Base-by-base conservation (phyloP, 2,888 invertebrate species). In the Lobophora halterata region DNA sequence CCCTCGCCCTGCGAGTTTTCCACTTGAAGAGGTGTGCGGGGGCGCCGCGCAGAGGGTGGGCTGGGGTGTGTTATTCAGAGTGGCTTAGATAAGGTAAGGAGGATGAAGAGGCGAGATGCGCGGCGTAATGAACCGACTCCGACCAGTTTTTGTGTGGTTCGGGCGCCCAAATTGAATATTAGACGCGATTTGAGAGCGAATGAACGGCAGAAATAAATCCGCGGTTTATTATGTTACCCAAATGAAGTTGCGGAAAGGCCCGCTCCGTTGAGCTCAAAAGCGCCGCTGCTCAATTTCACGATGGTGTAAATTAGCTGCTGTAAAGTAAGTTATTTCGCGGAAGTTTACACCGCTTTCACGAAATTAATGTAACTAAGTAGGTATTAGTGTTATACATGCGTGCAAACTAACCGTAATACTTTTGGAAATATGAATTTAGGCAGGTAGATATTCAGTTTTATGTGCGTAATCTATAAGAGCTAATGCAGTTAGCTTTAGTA, bases 61-160 rank as follows among this genome's bases (percentile, higher is more conserved):
- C 48, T 51, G 58, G 73, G 75, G 77, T 65, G 80, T 65, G 79
- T 69, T 75, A 77, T 78, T 79, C 82, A 74, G 83, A 80, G 82
- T 77, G 78, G 82, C 86, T 85, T 77, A 81, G 87, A 87, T 87
- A 87, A 85, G 83, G 86, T 80, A 79, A 80, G 85, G 82, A 80
- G 83, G 79, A 86, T 81, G 86, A 81, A 83, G 86, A 83, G 80
- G 71, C 80, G 82, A 83, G 83, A 85, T 83, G 85, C 78, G 79
- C 80, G 77, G 75, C 79, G 79, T 86, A 87, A 86, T 85, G 86
- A 86, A 86, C 86, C 83, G 72, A 70, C 83, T 79, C 75, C 66
- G 68, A 83, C 77, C 81, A 81, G 77, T 86, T 86, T 86, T 87
- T 86, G 83, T 83, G 82, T 78, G 85, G 79, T 82, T 80, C 80